Conservation (phyloP, 2,888 invertebrate species). For the Parasteatoda lunata region DNA sequence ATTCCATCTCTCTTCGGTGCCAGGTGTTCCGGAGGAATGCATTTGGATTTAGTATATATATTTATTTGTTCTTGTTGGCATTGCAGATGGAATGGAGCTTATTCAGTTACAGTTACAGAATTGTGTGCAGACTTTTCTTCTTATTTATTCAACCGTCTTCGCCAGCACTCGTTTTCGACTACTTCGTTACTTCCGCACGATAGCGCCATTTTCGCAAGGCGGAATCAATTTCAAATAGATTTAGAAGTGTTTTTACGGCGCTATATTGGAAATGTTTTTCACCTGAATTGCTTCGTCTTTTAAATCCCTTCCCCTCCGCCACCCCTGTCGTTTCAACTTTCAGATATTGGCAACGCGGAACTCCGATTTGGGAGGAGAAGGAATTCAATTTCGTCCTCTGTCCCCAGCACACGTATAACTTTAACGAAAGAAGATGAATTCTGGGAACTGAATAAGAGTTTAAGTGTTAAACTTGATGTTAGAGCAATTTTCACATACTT, state of each 20-base stretch:
- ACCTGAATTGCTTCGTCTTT: not conserved
- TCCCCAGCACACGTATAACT: not conserved
- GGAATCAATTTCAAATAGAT: constrained; percentile 55
- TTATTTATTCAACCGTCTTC: not conserved
- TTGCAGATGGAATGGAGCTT: constrained; percentile 44
- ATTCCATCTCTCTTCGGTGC: constrained; percentile 21
- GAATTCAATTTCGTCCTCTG: constrained; percentile 2
- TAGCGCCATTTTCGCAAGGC: constrained; percentile 17
- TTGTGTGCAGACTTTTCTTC: not conserved
- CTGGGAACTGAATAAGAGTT: not conserved
- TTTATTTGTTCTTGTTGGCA: constrained; percentile 59
- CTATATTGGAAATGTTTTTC: constrained; percentile 27
- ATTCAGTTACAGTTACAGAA: constrained; percentile 45
- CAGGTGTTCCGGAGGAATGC: constrained; percentile 59
- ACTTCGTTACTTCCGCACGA: constrained; percentile 42
- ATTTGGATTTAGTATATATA: constrained; percentile 19
- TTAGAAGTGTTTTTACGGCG: constrained; percentile 20
- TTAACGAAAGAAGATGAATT: constrained; percentile 3
- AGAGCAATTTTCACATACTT: not conserved
- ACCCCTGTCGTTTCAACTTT: not conserved
- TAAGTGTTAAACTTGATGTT: constrained; percentile 1
- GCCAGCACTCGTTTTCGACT: not conserved
- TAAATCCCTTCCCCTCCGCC: not conserved
- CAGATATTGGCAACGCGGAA: constrained; percentile 12
- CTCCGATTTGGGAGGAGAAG: not conserved